phyloP scores from a whole-genome alignment of 2,113 vertebrate species.

The Lagopus muta region DNA sequence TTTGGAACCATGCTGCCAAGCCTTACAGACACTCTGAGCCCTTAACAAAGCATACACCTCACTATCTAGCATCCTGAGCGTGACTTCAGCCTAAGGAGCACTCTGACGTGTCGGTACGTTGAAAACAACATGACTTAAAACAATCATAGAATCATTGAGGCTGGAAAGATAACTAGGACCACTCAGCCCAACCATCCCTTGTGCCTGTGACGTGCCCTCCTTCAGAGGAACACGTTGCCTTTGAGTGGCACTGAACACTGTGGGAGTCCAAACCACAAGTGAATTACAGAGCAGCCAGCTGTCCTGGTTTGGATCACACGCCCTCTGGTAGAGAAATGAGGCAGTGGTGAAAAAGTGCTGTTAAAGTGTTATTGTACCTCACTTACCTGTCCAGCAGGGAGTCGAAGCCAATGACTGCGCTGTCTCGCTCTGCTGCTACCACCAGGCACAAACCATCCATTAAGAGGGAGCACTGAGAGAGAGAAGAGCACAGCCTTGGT shows the following conservation, averaged over 20 bases:
- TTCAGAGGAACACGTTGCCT: neutral
- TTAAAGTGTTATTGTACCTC: neutral
- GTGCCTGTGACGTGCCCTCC: no score
- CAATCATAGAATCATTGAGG: no score
- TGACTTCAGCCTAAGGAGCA: neutral
- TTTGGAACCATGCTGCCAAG: neutral
- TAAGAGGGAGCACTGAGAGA: slow-evolving; percentile 60
- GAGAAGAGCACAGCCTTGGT: neutral
- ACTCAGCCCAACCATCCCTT: no score
- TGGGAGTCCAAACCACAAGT: neutral
- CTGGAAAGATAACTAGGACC: no score
- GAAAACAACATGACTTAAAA: neutral
- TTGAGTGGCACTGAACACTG: neutral
- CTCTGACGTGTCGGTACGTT: neutral
- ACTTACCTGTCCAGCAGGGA: slow-evolving; percentile 75
- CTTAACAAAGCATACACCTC: neutral
- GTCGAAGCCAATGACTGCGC: slow-evolving; percentile 39
- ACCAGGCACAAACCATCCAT: slow-evolving; percentile 67
- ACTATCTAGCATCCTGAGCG: neutral
- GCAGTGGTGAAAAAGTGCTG: neutral
- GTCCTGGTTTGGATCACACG: neutral
- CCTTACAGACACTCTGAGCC: neutral
- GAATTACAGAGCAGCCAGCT: neutral
- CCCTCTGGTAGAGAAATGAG: neutral
- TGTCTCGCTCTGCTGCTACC: slow-evolving; percentile 70